phyloP scores from a whole-genome alignment of 35 echinoderm and acorn worm genomes.

The Heliocidaris tuberculata region DNA sequence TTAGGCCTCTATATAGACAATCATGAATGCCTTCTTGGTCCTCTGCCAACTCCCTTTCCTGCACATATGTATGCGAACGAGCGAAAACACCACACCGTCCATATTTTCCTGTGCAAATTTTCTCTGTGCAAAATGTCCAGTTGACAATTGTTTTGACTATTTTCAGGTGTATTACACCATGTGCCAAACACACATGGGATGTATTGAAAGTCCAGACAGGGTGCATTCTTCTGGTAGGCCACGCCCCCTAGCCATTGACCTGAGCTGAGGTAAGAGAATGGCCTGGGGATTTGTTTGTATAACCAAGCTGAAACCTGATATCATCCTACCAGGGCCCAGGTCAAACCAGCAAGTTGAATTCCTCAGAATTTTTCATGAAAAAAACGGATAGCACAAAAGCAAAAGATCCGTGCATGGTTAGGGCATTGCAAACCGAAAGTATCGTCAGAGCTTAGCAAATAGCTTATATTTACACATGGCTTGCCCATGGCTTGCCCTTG shows the following conservation, averaged over 20 bases:
- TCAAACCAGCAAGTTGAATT: neutral
- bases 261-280: neutral
- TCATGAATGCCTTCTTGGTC: too few relatives aligned
- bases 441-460: neutral
- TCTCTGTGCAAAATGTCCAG: too few relatives aligned
- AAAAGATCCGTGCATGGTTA: too few relatives aligned
- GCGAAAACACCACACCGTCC: too few relatives aligned
- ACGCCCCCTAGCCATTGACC: neutral
- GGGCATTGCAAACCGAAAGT: too few relatives aligned
- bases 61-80: too few relatives aligned
- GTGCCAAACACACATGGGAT: neutral
- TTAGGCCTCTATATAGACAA: too few relatives aligned
- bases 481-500: neutral
- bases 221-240: neutral
- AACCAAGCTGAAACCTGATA: conserved; percentile 5
- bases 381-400: neutral
- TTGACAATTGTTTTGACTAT: neutral
- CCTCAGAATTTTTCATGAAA: neutral
- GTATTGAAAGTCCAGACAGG: neutral
- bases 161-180: neutral
- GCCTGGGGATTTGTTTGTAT: neutral
- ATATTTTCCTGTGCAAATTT: too few relatives aligned
- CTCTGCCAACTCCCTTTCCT: too few relatives aligned
- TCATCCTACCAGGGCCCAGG: neutral
- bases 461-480: neutral